Percentiles rank a stretch among this genome's conserved stretches.
Conservation (phyloP, 2,113 vertebrate genomes). For the Uria lomvia region DNA sequence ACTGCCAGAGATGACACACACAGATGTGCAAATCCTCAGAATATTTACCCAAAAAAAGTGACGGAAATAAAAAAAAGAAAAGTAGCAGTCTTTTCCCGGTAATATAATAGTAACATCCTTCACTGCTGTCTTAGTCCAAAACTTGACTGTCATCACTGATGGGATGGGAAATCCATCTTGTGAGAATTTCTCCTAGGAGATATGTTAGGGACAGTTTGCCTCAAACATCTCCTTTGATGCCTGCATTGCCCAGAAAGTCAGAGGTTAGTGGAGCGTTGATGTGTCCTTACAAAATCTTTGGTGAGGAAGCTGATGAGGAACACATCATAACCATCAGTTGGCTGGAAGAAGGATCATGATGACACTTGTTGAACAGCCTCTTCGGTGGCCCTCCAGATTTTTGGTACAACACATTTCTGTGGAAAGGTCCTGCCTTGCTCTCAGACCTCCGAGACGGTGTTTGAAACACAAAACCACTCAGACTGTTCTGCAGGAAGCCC, state of each 20-base stretch:
- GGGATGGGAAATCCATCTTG: not conserved
- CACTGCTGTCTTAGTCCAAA: not conserved
- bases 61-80: not conserved
- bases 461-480: not conserved
- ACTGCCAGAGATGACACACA: not conserved
- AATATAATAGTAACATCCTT: not conserved
- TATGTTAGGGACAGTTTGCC: not conserved
- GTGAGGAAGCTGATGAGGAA: not conserved
- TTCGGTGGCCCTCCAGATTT: not conserved
- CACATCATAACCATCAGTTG: no score
- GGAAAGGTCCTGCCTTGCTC: not conserved
- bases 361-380: not conserved
- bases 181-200: not conserved
- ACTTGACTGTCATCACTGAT: not conserved
- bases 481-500: not conserved
- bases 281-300: not conserved
- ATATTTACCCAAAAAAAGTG: not conserved
- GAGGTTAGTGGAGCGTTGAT: not conserved
- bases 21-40: not conserved
- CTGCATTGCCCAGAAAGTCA: not conserved
- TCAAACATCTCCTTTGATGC: not conserved
- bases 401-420: not conserved
- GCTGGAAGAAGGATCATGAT: not conserved
- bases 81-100: not conserved
- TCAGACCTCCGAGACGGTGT: rapidly evolving